A percentile compares a stretch with the other conserved stretches of the same genome.
Evolutionary conservation across 2,888 invertebrate genomes (phyloP).

Genomic region (Caenorhabditis sp.): DNA sequence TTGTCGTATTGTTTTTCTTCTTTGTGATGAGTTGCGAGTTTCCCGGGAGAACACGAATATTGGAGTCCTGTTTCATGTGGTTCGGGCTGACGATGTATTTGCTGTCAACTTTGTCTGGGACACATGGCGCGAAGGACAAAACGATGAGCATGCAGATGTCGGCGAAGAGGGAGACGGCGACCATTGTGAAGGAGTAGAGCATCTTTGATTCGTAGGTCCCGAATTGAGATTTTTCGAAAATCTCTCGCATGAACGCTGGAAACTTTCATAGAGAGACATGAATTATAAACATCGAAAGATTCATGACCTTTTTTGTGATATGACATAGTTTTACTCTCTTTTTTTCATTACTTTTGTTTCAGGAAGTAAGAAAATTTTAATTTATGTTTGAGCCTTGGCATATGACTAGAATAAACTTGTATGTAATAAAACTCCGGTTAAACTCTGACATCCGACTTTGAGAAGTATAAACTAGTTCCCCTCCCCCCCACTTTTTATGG

Average conservation of each 20-base stretch:
- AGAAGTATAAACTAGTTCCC: no score
- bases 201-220: constrained; percentile 37
- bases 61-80: neutral
- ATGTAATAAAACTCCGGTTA: no score
- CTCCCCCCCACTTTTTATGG: no score
- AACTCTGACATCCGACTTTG: no score
- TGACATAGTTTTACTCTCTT: no score
- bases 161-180: neutral
- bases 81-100: constrained; percentile 14
- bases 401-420: no score
- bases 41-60: neutral
- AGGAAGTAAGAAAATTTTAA: no score
- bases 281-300: no score
- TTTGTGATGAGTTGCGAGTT: neutral
- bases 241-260: constrained; percentile 42
- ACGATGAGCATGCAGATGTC: neutral
- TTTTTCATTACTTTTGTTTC: no score
- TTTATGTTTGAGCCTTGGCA: no score
- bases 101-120: neutral
- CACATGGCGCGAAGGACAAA: neutral
- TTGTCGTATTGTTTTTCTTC: neutral
- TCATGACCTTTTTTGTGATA: no score
- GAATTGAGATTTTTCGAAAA: constrained; percentile 42
- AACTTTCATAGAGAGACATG: no score
- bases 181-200: constrained; percentile 42